Conservation (phyloP, 2,797 vertebrate species). For the Vultur gryphus region DNA sequence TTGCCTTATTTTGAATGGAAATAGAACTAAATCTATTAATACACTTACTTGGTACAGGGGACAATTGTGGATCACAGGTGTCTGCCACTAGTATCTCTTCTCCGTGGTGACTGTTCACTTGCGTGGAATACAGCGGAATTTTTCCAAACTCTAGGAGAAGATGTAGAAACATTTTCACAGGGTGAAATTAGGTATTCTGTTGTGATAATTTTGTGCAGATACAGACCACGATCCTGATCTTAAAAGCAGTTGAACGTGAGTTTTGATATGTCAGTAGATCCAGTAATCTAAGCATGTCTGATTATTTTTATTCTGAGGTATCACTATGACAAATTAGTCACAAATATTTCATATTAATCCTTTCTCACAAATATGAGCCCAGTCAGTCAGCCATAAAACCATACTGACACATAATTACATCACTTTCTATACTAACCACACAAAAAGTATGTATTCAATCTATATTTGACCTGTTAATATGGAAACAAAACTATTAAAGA, state of each 20-base stretch:
- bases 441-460: neutral
- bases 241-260: neutral
- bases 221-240: neutral
- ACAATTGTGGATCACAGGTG: constrained; percentile 82
- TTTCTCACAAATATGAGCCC: neutral
- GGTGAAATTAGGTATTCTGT: neutral
- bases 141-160: constrained; percentile 62
- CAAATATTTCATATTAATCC: neutral
- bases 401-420: neutral
- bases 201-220: neutral
- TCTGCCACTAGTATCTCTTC: constrained; percentile 84
- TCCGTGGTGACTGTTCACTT: constrained; percentile 38
- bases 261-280: neutral
- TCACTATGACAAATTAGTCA: neutral
- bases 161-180: neutral
- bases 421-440: neutral
- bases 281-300: neutral
- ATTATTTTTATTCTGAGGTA: neutral
- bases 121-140: constrained; percentile 42
- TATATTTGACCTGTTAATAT: neutral
- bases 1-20: neutral
- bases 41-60: constrained; percentile 71
- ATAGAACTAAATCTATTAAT: neutral
- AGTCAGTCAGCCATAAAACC: neutral
- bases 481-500: neutral